These are phyloP conservation scores for Poliocrania exsul DNA, from an alignment of 2,797 vertebrate genomes.

Conservation along the genomic window DNA sequence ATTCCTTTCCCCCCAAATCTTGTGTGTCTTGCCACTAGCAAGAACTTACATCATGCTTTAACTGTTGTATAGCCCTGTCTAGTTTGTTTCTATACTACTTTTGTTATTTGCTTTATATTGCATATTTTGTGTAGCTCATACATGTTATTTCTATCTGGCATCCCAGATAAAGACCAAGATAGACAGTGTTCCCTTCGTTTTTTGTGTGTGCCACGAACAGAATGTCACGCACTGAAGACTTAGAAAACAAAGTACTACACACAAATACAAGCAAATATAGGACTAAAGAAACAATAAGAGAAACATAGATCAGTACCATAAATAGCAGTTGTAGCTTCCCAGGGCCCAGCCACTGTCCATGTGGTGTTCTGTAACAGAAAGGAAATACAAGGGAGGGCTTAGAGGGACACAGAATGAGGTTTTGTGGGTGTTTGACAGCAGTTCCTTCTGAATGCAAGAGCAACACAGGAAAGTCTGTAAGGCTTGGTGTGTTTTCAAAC, in stretches of 20 bases:
- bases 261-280: neutral
- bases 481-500: neutral
- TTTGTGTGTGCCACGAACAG: neutral
- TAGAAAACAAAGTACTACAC: neutral
- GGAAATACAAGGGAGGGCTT: neutral
- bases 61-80: neutral
- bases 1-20: neutral
- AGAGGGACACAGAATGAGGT: neutral
- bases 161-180: neutral
- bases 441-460: neutral
- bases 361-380: neutral
- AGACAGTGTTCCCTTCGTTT: neutral
- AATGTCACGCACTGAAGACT: neutral
- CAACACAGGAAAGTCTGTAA: neutral
- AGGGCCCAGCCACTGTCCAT: neutral
- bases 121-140: neutral
- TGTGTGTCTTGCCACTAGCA: neutral
- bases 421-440: neutral
- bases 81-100: neutral
- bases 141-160: neutral
- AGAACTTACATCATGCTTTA: neutral
- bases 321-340: neutral
- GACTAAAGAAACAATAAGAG: neutral
- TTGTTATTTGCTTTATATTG: neutral
- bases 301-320: neutral